Conservation (phyloP, 2,797 vertebrate species). For the Tiaroga cobitis region DNA sequence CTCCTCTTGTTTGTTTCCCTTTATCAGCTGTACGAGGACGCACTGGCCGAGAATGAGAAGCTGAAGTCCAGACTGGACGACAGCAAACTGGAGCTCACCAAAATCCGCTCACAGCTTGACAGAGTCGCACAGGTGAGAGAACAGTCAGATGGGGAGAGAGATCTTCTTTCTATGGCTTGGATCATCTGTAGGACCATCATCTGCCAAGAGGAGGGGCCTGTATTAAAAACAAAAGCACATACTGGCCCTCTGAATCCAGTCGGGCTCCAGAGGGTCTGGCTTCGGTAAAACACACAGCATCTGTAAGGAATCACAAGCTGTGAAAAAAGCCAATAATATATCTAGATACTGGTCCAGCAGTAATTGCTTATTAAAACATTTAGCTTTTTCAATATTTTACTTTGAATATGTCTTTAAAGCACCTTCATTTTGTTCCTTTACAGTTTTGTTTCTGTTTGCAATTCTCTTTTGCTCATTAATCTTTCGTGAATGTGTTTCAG, state of each 20-base stretch:
- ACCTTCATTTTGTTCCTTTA: not conserved
- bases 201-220: not conserved
- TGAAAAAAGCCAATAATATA: conserved; percentile 13
- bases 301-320: conserved; percentile 22
- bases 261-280: not conserved
- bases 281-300: not conserved
- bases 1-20: conserved; percentile 14
- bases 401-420: not conserved
- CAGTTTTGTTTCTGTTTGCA: not conserved
- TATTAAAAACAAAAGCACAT: conserved; percentile 13
- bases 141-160: not conserved
- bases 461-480: conserved; percentile 44
- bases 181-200: not conserved
- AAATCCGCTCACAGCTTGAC: conserved; percentile 89
- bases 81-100: conserved; percentile 89
- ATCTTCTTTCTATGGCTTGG: not conserved
- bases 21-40: conserved; percentile 88
- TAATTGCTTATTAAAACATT: not conserved
- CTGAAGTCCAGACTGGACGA: conserved; percentile 91
- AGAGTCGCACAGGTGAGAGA: conserved; percentile 87
- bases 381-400: not conserved
- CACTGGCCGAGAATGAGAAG: conserved; percentile 91
- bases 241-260: not conserved
- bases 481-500: conserved; percentile 70
- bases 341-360: not conserved